Percentiles rank a stretch among this genome's conserved stretches.
These are phyloP conservation scores for Prosopocoilus inquinatus DNA, from an alignment of 2,888 invertebrate genomes.

Conservation along the genomic window DNA sequence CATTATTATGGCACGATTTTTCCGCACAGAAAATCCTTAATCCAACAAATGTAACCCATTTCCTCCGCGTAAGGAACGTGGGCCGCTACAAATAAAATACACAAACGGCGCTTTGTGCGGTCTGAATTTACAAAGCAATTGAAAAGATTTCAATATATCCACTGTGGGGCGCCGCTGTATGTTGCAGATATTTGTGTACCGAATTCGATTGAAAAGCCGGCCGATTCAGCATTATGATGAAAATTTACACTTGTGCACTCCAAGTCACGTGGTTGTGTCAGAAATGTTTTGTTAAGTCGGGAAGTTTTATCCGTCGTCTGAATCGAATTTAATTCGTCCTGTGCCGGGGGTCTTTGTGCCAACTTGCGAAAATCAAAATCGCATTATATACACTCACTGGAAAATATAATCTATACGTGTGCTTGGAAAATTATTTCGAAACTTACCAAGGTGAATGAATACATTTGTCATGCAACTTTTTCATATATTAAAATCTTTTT, in stretches of 20 bases:
- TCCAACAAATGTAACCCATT: constrained; percentile 50
- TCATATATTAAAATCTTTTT: too few relatives aligned
- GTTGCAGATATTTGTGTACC: constrained; percentile 50
- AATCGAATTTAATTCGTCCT: constrained; percentile 48
- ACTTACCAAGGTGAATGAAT: too few relatives aligned
- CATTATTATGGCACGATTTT: constrained; percentile 33
- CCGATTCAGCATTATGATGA: constrained; percentile 51
- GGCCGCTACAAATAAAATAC: constrained; percentile 51
- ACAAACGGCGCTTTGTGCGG: constrained; percentile 50
- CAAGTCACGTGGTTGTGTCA: constrained; percentile 49
- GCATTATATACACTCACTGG: too few relatives aligned
- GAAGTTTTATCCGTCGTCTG: constrained; percentile 44
- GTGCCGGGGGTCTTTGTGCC: constrained; percentile 24
- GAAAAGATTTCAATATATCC: constrained; percentile 48
- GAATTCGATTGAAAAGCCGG: constrained; percentile 50
- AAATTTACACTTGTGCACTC: constrained; percentile 54
- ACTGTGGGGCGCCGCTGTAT: constrained; percentile 37
- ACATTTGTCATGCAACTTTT: too few relatives aligned
- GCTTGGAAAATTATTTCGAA: too few relatives aligned
- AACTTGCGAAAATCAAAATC: too few relatives aligned
- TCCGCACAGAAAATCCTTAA: constrained; percentile 45
- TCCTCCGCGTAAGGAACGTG: constrained; percentile 43
- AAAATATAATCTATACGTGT: too few relatives aligned
- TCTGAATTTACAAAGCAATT: constrained; percentile 53
- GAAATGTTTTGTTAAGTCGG: constrained; percentile 44